These are phyloP conservation scores for Crocodylus rhombifer DNA, from an alignment of 2,797 vertebrate species.

Conservation along the genomic window DNA sequence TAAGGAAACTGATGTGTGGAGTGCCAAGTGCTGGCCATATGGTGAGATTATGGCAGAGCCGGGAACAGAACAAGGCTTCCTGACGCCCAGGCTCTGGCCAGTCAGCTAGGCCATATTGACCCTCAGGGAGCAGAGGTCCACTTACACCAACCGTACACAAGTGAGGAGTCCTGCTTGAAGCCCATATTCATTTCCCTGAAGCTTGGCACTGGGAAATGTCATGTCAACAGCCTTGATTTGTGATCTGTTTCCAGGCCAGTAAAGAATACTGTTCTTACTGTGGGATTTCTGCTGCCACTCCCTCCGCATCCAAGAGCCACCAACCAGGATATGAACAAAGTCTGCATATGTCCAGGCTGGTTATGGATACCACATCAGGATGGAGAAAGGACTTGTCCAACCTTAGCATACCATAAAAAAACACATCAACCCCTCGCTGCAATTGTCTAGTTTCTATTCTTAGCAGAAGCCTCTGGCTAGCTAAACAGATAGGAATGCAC, in stretches of 20 bases:
- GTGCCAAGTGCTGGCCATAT: not conserved
- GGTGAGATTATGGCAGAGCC: not conserved
- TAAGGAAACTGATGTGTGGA: slow-evolving; percentile 8
- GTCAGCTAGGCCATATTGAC: accelerated
- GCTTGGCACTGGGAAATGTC: accelerated
- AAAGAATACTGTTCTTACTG: accelerated
- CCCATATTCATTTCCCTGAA: accelerated
- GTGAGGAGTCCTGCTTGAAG: not conserved
- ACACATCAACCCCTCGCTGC: not conserved
- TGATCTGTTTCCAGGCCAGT: accelerated
- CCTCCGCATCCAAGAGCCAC: not conserved
- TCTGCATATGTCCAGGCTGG: not conserved
- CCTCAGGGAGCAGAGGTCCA: not conserved
- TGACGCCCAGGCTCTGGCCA: not conserved
- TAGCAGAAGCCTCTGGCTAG: not conserved
- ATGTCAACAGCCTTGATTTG: accelerated
- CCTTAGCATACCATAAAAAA: not conserved
- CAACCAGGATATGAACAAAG: not conserved
- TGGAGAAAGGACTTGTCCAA: not conserved
- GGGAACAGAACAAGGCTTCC: not conserved
- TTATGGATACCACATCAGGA: not conserved
- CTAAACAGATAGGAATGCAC: not conserved
- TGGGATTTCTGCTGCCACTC: accelerated
- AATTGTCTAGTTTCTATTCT: not conserved
- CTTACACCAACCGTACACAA: not conserved